phyloP scores from a whole-genome alignment of 2,113 vertebrate genomes.

The Progne subis region DNA sequence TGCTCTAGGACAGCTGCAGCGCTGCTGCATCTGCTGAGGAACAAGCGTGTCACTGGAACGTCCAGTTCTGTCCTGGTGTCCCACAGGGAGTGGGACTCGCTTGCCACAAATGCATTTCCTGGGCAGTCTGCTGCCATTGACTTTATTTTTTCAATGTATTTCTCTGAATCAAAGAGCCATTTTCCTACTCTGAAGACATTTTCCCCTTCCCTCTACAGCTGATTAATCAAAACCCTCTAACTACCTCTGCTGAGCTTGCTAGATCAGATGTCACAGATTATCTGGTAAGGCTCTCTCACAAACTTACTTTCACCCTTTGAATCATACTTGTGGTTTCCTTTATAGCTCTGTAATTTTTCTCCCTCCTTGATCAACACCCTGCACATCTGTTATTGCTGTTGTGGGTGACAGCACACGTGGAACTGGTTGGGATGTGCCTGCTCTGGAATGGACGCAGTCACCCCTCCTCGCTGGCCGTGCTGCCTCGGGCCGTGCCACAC shows the following conservation, averaged over 20 bases:
- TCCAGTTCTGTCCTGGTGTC: background rate
- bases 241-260: background rate
- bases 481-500: accelerated
- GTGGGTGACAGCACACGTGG: accelerated
- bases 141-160: background rate
- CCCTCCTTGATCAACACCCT: background rate
- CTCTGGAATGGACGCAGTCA: background rate
- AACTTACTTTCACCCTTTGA: background rate
- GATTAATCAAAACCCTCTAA: background rate
- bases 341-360: background rate
- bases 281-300: background rate
- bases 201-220: background rate
- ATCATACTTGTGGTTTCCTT: background rate
- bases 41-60: accelerated
- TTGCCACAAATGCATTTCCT: background rate
- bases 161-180: background rate
- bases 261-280: background rate
- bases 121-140: background rate
- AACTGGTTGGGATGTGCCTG: background rate
- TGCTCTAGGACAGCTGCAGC: background rate
- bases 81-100: accelerated
- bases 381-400: accelerated
- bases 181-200: background rate
- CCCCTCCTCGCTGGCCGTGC: accelerated
- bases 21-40: background rate